These are phyloP conservation scores for Astropecten irregularis DNA, from an alignment of 53 echinoderm and acorn worm species.

Conservation along the genomic window DNA sequence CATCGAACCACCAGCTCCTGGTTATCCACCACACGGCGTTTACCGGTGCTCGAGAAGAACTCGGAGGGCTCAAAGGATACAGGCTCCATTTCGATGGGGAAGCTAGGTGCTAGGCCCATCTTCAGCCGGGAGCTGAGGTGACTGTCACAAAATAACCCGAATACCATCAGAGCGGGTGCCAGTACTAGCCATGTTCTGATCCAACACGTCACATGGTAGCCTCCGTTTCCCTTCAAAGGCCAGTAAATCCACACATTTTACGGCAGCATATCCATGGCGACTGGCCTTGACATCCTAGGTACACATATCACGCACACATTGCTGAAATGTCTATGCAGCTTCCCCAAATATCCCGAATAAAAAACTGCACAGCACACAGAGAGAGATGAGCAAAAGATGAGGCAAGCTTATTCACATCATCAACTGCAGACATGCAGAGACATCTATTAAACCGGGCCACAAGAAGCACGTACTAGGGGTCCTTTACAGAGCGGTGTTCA, in stretches of 20 bases:
- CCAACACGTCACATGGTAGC: slow-evolving; percentile 54
- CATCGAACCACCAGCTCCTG: slow-evolving; percentile 73
- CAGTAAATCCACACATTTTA: slow-evolving; percentile 57
- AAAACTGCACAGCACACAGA: no score
- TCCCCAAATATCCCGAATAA: no score
- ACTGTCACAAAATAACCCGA: slow-evolving; percentile 61
- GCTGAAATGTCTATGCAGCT: no score
- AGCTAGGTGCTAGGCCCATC: slow-evolving; percentile 99
- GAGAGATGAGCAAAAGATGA: not conserved
- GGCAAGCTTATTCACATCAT: slow-evolving; percentile 32
- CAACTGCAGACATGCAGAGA: not conserved
- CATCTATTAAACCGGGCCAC: no score
- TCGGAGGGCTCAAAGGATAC: slow-evolving; percentile 95
- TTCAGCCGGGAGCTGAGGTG: slow-evolving; percentile 70
- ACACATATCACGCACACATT: slow-evolving; percentile 23
- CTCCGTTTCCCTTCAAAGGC: slow-evolving; percentile 14
- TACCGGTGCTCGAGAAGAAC: slow-evolving; percentile 93
- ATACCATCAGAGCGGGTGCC: slow-evolving; percentile 56
- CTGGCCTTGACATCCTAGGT: not conserved
- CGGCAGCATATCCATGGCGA: slow-evolving; percentile 10
- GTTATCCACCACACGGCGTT: slow-evolving; percentile 70
- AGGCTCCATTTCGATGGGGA: slow-evolving; percentile 97
- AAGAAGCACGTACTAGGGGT: no score
- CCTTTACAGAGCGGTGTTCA: slow-evolving; percentile 21
- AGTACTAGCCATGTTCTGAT: slow-evolving; percentile 53